Base-by-base conservation (phyloP, 2,888 invertebrate genomes). In the Sympetrum striolatum region DNA sequence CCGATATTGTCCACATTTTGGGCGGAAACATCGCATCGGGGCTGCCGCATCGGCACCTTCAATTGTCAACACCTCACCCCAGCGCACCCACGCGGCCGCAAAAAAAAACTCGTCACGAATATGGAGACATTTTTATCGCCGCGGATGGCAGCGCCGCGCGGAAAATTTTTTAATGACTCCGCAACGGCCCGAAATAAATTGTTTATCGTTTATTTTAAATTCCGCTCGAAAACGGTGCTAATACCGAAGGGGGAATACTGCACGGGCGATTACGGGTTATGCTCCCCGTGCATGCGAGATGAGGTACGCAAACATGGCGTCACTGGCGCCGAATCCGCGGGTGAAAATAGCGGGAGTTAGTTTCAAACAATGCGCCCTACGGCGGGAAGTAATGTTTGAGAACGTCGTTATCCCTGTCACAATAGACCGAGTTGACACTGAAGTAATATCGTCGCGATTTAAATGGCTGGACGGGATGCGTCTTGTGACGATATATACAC, bases 121-220 rank as follows among this genome's bases (percentile, higher is more conserved):
- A 44, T 44, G 44, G 64, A 25, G 64, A n/a, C 31, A 31, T 73
- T 73, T 73, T 73, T 73, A 73, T 73, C 73, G 12, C 31, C 73
- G 4, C 25, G 31, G 10, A 12, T 31, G 31, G 73, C 12, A 25
- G 25, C 64, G 64, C 64, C 64, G 12, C 64, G 64, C 73, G 73
- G 73, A 25, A 25, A 53, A 31, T 60, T 60, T 37, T 60, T 86
- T 60, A 64, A 86, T 31, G 60, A 60, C 86, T 60, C 48, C 53
- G 53, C 58, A 60, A 60, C 31, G 60, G 58, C 86, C 86, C 60
- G 86, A 48, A 86, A 86, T 86, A 86, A 48, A 86, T 86, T 86
- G 64, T 39, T 60, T 35, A 35, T 37, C 35, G 58, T 35, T 58
- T 82, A 73, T 73, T 73, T 73, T 31, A 73, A 73, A 73, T 22